A percentile compares a stretch with the other conserved stretches of the same genome.
Conservation (phyloP, 1,140 invertebrate genomes). For the Acyrthosiphon pisum region DNA sequence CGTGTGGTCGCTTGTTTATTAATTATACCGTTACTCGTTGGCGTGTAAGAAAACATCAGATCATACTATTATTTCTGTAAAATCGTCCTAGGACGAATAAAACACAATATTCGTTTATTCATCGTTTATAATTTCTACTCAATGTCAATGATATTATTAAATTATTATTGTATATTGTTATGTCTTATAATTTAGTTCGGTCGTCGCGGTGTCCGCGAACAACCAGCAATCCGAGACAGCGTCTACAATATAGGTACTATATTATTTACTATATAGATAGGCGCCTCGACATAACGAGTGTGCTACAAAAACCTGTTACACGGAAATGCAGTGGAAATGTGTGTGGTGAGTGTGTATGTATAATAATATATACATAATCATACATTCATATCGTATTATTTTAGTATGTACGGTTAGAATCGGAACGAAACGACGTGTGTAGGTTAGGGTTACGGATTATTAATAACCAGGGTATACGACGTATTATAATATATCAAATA, state of each 20-base stretch:
- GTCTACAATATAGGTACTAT: neutral
- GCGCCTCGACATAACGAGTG: neutral
- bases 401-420: constrained; percentile 21
- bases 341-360: neutral
- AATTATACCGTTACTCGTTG: neutral
- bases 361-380: constrained; percentile 19
- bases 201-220: neutral
- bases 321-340: constrained; percentile 7
- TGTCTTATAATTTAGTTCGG: neutral
- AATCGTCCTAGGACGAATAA: neutral
- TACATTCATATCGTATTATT: constrained; percentile 26
- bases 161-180: neutral
- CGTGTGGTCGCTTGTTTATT: neutral
- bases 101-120: neutral
- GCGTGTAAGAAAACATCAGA: neutral
- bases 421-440: constrained; percentile 46
- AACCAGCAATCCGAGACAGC: neutral
- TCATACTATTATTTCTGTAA: neutral
- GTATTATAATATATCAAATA: constrained; percentile 27
- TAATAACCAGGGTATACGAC: constrained; percentile 34
- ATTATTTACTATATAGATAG: neutral
- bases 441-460: constrained; percentile 48
- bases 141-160: neutral
- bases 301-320: constrained; percentile 51
- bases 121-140: neutral